phyloP scores from a whole-genome alignment of 1,140 invertebrate species.

The Trichogramma pretiosum region DNA sequence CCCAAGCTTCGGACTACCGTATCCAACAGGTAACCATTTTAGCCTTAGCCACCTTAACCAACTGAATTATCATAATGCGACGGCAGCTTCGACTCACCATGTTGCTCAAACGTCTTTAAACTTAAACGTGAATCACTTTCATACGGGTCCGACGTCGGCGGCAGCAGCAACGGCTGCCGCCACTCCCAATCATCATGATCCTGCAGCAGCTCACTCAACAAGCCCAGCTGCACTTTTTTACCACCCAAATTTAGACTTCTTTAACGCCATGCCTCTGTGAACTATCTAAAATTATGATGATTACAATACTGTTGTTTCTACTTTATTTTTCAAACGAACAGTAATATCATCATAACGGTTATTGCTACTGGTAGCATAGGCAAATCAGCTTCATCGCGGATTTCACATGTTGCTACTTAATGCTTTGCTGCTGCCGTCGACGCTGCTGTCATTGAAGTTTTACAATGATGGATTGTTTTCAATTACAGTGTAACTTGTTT shows the following conservation, averaged over 20 bases:
- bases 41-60: conserved; percentile 51
- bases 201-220: conserved; percentile 29
- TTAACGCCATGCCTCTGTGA: conserved; percentile 77
- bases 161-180: conserved; percentile 29
- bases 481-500: too few relatives aligned
- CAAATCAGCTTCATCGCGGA: too few relatives aligned
- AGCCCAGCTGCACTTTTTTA: conserved; percentile 52
- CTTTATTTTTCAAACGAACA: neutral
- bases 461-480: too few relatives aligned
- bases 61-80: conserved; percentile 46
- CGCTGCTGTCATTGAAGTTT: too few relatives aligned
- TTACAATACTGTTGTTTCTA: conserved; percentile 1
- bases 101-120: conserved; percentile 34
- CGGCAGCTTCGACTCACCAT: conserved; percentile 7
- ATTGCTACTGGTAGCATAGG: too few relatives aligned
- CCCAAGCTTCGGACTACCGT: conserved; percentile 92
- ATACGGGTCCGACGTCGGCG: conserved; percentile 42
- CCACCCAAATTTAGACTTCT: conserved; percentile 46
- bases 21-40: conserved; percentile 87
- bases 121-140: conserved; percentile 43
- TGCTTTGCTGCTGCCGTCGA: too few relatives aligned
- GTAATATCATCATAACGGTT: too few relatives aligned
- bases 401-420: too few relatives aligned
- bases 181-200: conserved; percentile 42
- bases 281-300: conserved; percentile 43